Evolutionary conservation across 2,888 invertebrate genomes (phyloP).

Genomic region (Drosophila testacea): DNA sequence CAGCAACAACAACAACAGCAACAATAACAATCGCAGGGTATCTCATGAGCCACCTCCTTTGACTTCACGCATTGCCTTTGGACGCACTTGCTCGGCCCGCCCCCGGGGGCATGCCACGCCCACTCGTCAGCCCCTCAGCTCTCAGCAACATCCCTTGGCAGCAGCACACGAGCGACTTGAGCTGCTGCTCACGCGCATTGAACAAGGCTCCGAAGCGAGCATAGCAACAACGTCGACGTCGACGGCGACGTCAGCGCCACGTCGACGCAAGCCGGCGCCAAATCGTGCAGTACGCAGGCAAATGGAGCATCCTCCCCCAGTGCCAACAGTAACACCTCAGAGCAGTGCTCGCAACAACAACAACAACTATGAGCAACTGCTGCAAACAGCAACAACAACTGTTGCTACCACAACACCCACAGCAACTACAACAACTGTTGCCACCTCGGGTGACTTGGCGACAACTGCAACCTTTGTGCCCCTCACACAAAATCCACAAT

Average conservation of each 20-base stretch:
- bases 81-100: conserved; percentile 21
- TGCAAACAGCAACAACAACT: not conserved
- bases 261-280: conserved; percentile 22
- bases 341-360: conserved; percentile 38
- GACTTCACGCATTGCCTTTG: conserved; percentile 24
- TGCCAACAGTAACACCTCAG: conserved; percentile 52
- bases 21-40: not conserved
- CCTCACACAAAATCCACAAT: conserved; percentile 49
- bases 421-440: not conserved
- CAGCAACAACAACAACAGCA: not conserved
- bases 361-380: conserved; percentile 7
- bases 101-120: not conserved
- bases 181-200: conserved; percentile 51
- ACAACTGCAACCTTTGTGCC: conserved; percentile 30
- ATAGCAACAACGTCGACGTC: not conserved
- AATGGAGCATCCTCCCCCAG: conserved; percentile 51
- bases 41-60: not conserved
- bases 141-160: conserved; percentile 21
- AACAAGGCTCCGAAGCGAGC: conserved; percentile 22
- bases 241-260: not conserved
- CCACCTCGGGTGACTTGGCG: not conserved
- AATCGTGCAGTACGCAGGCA: conserved; percentile 32
- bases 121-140: not conserved
- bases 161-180: conserved; percentile 61
- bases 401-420: not conserved